Conservation (phyloP, 2,113 vertebrate species). For the Narcine bancroftii region DNA sequence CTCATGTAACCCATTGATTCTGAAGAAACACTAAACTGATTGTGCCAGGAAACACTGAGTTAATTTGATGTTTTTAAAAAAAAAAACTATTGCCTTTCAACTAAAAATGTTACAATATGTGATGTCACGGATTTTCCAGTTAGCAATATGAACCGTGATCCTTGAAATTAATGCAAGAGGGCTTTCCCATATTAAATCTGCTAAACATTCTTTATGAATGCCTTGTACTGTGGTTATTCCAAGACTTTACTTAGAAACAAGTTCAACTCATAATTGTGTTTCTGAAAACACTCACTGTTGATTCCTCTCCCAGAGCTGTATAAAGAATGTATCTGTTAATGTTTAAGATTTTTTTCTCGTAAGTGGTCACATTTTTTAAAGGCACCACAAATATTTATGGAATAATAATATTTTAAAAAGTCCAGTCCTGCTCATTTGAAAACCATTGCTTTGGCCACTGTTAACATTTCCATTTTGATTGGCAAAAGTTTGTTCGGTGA, state of each 20-base stretch:
- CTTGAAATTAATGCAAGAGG: conserved; percentile 27
- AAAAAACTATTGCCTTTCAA: conserved; percentile 31
- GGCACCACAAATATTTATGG: conserved; percentile 32
- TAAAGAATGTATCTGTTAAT: conserved; percentile 37
- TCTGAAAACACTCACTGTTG: conserved; percentile 13
- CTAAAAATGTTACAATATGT: conserved; percentile 17
- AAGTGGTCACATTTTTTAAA: conserved; percentile 14
- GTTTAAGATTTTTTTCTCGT: background rate
- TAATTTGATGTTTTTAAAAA: conserved; percentile 18
- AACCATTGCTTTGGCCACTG: background rate
- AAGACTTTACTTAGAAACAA: conserved; percentile 35
- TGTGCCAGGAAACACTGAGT: conserved; percentile 37
- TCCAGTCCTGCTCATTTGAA: conserved; percentile 14
- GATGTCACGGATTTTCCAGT: conserved; percentile 37
- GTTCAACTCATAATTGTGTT: conserved; percentile 32
- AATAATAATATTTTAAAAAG: conserved; percentile 15
- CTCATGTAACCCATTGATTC: conserved; percentile 35
- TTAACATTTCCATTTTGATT: conserved; percentile 35
- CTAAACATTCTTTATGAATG: conserved; percentile 35
- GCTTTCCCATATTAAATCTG: conserved; percentile 33
- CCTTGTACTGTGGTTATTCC: conserved; percentile 35
- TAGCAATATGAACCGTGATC: conserved; percentile 25
- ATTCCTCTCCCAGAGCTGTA: conserved; percentile 15
- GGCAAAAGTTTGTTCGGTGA: background rate
- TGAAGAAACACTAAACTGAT: conserved; percentile 15